Base-by-base conservation (phyloP, 2,797 vertebrate genomes). In the Coreius guichenoti region DNA sequence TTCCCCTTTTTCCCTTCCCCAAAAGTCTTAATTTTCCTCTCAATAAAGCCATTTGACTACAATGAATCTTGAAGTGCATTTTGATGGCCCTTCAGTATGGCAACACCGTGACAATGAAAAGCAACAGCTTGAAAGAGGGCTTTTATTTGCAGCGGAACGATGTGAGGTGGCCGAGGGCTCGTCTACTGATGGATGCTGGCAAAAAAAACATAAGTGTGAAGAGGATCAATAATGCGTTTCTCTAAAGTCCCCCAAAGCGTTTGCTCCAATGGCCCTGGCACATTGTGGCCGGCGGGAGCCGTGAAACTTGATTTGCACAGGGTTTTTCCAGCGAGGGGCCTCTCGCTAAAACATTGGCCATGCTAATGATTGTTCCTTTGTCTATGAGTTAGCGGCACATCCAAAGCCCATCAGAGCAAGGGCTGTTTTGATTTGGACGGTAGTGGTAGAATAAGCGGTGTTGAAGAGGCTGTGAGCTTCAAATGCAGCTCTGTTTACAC, bases 261-360 rank as follows among this genome's bases (percentile, higher is more conserved):
- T 88, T 88, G 81, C 85, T 81, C 67, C 58, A 77, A 81, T 77
- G 78, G 86, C 87, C 88, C 49, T 49, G 61, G 69, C 49, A 85
- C 88, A 91, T 91, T 91, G 81, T 92, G 69, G 85, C 70, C 45
- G 0, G 31, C 82, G 51, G 84, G 75, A 83, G 88, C 88, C 89
- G 83, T 93, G 91, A 91, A 92, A 93, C 88, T 79, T 85, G 89
- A 93, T 92, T 93, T 90, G 87, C 75, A 82, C 80, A 63, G 74
- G 87, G 88, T 90, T 91, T 90, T 85, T 89, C 76, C 86, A 87
- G 54, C 9, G 39, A 63, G 86, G 83, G 81, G 86, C 86, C 89
- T 81, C 90, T 89, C 86, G 89, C 86, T 92, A 89, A 90, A 90
- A 90, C 87, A 85, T 79, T 88, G 88, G 81, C 89, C 85, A 85